Evolutionary conservation across 2,888 invertebrate genomes (phyloP).

Genomic region (Drosophila melanosoma): DNA sequence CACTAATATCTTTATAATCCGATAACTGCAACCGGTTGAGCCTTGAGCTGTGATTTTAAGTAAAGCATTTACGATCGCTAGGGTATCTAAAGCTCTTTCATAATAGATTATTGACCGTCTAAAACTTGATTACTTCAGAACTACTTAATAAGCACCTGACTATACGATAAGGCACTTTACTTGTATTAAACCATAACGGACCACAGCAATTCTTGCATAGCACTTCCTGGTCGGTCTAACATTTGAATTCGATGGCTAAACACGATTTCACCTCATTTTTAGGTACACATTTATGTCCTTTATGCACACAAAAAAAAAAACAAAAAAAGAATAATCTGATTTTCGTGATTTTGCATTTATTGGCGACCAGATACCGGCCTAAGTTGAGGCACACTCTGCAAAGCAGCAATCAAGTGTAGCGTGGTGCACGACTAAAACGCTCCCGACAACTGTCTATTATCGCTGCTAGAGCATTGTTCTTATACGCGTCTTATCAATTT

Average conservation of each 20-base stretch:
- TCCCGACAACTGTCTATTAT: slow-evolving; percentile 24
- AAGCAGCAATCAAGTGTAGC: neutral
- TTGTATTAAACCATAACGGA: neutral
- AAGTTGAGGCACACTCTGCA: neutral
- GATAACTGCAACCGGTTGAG: slow-evolving; percentile 25
- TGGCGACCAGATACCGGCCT: slow-evolving; percentile 4
- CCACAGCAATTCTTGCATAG: neutral
- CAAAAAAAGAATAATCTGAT: neutral
- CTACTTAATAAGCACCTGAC: neutral
- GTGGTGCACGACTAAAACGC: slow-evolving; percentile 24
- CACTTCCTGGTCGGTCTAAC: neutral
- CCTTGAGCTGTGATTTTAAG: slow-evolving; percentile 30
- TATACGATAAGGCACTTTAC: neutral
- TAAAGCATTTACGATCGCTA: slow-evolving; percentile 10
- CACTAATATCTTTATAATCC: slow-evolving; percentile 19
- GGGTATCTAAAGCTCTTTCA: neutral
- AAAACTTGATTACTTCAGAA: neutral
- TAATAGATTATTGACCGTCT: neutral
- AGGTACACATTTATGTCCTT: neutral
- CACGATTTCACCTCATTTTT: neutral
- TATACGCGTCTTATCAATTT: slow-evolving; percentile 40
- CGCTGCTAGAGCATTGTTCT: slow-evolving; percentile 6
- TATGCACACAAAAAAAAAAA: neutral
- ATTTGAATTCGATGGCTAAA: neutral
- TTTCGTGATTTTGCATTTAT: slow-evolving; percentile 20